Conservation (phyloP, 2,113 vertebrate species). For the Gymnobelideus leadbeateri region DNA sequence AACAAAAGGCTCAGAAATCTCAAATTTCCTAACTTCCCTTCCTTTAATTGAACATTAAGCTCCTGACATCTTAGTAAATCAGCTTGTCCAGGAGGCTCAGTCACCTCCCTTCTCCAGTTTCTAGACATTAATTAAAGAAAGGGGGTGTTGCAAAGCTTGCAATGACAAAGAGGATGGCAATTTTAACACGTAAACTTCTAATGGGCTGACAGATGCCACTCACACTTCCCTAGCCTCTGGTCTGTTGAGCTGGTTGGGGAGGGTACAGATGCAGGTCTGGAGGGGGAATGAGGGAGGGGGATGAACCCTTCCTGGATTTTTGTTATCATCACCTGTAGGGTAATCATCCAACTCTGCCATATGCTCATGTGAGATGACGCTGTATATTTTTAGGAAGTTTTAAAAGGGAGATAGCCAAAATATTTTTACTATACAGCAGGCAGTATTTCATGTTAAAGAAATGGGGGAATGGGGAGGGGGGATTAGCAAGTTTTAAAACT, state of each 20-base stretch:
- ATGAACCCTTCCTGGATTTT: not conserved
- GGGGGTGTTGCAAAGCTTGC: not conserved
- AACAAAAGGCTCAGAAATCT: conserved; percentile 1
- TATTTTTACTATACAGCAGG: conserved; percentile 73
- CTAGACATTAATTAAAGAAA: conserved; percentile 18
- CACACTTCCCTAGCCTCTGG: not conserved
- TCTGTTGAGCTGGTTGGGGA: conserved; percentile 9
- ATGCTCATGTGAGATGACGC: conserved; percentile 45
- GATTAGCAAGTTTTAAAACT: not conserved
- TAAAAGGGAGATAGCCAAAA: conserved; percentile 75
- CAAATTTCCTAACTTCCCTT: conserved; percentile 25
- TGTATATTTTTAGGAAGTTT: conserved; percentile 80
- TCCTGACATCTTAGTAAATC: not conserved
- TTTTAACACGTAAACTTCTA: not conserved
- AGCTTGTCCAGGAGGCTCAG: not conserved
- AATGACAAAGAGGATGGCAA: not conserved
- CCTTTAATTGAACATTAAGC: conserved; percentile 26
- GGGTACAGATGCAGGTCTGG: not conserved
- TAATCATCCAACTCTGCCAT: conserved; percentile 61
- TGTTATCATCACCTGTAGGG: conserved; percentile 20
- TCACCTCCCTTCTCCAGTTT: not conserved
- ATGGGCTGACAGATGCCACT: accelerated
- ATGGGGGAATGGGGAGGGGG: conserved; percentile 26
- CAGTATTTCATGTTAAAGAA: conserved; percentile 51
- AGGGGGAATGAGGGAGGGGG: conserved; percentile 4